Percentiles rank a stretch among this genome's conserved stretches.
These are phyloP conservation scores for Oceanites oceanicus DNA, from an alignment of 2,113 vertebrate genomes.

Conservation along the genomic window DNA sequence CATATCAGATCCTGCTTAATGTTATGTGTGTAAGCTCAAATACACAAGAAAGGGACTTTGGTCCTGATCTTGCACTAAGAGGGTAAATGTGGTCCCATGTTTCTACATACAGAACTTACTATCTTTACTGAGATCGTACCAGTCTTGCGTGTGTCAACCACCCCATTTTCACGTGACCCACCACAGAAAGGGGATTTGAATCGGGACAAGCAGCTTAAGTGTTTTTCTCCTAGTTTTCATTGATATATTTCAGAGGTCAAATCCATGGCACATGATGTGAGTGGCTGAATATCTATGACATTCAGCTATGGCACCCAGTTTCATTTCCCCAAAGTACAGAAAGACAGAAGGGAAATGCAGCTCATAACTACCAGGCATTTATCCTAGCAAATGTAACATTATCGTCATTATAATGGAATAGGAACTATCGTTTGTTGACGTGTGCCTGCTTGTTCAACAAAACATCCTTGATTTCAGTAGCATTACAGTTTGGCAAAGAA, in stretches of 20 bases:
- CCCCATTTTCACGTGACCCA: neutral
- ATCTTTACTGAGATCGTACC: neutral
- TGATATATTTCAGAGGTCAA: neutral
- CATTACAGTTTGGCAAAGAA: slow-evolving; percentile 27
- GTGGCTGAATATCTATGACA: neutral
- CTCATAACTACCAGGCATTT: neutral
- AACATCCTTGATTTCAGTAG: neutral
- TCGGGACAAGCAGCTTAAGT: neutral
- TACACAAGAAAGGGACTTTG: neutral
- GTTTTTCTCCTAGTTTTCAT: neutral
- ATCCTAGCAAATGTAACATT: neutral
- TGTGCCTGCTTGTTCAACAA: slow-evolving; percentile 7
- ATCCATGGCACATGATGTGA: neutral
- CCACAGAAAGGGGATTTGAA: neutral
- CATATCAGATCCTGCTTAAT: neutral
- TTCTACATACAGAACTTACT: neutral
- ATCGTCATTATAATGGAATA: neutral
- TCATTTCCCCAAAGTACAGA: neutral
- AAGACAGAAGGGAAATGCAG: neutral
- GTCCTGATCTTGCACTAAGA: neutral
- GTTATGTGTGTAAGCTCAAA: neutral
- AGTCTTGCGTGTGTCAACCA: neutral
- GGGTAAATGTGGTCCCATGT: neutral
- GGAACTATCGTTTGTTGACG: slow-evolving; percentile 8
- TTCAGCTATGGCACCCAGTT: neutral